Evolutionary conservation across 2,888 invertebrate species (phyloP), one percentile per base, ranked within the genome.

Genomic region (Dendrolimus pini): DNA sequence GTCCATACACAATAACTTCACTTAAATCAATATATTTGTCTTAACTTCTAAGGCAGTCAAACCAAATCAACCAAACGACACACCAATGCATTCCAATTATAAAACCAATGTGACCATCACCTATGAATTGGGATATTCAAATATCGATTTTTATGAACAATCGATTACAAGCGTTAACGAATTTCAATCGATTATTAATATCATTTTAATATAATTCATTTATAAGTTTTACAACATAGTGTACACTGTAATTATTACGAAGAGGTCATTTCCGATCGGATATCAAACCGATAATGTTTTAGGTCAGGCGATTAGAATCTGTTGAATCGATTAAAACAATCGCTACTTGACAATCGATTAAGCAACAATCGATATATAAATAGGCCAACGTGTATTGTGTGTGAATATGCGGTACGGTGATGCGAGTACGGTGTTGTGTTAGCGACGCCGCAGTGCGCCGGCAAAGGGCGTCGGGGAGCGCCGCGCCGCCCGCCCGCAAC

Each of bases 371-470:
- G 30, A 30, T 30, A 30, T 30, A 30, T 30, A 6, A 30, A 30
- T 30, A 30, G 30, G 30, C 30, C 30, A 30, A 30, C 7, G 47
- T 47, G 14, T 55, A 54, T 18, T 54, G 54, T 54, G 18, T 54
- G 54, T 14, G 54, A 18, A 54, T 54, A 54, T 56, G 56, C 30
- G 52, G 56, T 30, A 14, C 30, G 30, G 30, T 30, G 30, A 30
- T 14, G 47, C 14, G 13, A 52, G 41, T 58, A 55, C 42, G 47
- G 41, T 41, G 52, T 54, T 14, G 41, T 57, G 53, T 53, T 56
- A 41, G 10, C 41, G 30, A 10, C 41, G 56, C 56, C 18, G 56
- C 52, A 47, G 10, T 14, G 30, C 54, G 14, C 54, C 54, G 9
- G 54, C 54, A 30, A 30, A 13, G 52, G 56, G 53, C 14, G 56